phyloP scores from a whole-genome alignment of 2,888 invertebrate species.

The Pachliopta kotzebuea region DNA sequence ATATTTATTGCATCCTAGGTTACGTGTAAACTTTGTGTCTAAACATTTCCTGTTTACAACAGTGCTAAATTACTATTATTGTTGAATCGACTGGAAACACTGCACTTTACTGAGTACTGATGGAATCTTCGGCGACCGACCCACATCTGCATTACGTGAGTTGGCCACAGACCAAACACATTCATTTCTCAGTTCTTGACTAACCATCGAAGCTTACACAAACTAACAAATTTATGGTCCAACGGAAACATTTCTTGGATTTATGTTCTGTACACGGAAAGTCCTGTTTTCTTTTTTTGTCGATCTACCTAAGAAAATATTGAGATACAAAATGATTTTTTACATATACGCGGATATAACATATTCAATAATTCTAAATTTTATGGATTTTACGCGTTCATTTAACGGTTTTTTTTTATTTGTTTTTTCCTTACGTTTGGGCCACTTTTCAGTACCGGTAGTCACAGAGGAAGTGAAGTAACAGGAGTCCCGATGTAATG shows the following conservation, averaged over 20 bases:
- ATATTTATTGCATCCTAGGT: too few relatives aligned
- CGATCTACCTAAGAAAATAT: neutral
- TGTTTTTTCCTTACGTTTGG: too few relatives aligned
- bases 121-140: slow-evolving; percentile 32
- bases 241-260: slow-evolving; percentile 33
- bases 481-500: too few relatives aligned
- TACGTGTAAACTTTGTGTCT: neutral
- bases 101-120: slow-evolving; percentile 11
- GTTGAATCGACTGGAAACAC: slow-evolving; percentile 13
- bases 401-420: too few relatives aligned
- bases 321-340: too few relatives aligned
- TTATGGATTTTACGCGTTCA: too few relatives aligned
- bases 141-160: slow-evolving; percentile 41
- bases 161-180: slow-evolving; percentile 45
- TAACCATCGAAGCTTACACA: slow-evolving; percentile 34
- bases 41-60: neutral
- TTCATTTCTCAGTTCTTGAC: slow-evolving; percentile 37
- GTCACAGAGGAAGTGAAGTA: too few relatives aligned
- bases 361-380: too few relatives aligned
- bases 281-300: slow-evolving; percentile 15
- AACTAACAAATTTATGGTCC: slow-evolving; percentile 35
- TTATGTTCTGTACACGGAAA: slow-evolving; percentile 34
- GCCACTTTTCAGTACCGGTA: too few relatives aligned
- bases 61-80: neutral
- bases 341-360: too few relatives aligned